Conservation (phyloP, 2,113 vertebrate species). For the Columba livia region DNA sequence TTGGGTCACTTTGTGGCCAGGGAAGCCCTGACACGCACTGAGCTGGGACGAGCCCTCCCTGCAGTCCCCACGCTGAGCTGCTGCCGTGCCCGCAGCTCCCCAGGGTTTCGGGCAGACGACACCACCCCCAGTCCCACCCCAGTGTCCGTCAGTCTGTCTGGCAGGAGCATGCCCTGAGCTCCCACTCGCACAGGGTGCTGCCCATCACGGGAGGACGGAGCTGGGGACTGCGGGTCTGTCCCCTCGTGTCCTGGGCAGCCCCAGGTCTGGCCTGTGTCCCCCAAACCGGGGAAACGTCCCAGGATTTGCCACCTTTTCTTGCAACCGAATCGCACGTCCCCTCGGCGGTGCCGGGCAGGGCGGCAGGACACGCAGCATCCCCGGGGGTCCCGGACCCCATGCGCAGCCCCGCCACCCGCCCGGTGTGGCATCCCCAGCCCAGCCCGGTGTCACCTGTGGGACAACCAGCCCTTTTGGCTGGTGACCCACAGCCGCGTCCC, state of each 20-base stretch:
- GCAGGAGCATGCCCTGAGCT: neutral
- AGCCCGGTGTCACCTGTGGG: accelerated
- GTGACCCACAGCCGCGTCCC: neutral
- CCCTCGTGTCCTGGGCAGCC: too few relatives aligned
- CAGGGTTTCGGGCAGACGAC: neutral
- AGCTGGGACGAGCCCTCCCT: neutral
- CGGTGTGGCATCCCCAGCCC: neutral
- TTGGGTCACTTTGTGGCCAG: neutral
- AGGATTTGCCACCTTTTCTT: neutral
- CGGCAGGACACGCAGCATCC: neutral
- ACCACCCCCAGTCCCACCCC: neutral
- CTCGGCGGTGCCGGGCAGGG: accelerated
- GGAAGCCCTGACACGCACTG: accelerated
- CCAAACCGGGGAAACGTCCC: accelerated
- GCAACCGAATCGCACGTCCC: accelerated
- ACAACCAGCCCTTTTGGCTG: neutral
- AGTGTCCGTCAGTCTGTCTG: neutral
- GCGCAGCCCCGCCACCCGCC: neutral
- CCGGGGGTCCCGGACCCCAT: neutral
- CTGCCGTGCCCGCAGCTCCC: neutral
- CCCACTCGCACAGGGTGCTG: neutral
- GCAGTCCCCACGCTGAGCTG: accelerated
- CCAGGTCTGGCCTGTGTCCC: neutral
- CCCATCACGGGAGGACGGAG: neutral
- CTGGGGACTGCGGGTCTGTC: neutral